Base-by-base conservation (phyloP, 2,113 vertebrate genomes). In the Gnathonemus longibarbis region DNA sequence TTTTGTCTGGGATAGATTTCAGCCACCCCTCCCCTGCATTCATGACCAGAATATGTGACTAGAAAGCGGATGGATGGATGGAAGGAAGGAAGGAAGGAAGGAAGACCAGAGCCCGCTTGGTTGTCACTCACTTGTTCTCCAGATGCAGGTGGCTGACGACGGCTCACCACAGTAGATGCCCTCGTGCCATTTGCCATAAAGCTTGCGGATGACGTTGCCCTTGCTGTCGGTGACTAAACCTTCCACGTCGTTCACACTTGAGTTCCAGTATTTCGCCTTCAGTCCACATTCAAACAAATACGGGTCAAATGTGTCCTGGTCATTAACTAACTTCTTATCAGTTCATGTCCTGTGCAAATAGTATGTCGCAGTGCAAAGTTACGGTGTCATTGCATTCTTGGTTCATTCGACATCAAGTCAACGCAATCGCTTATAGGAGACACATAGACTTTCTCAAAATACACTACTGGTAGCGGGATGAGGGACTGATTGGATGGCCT, bases 181-280 rank as follows among this genome's bases (percentile, higher is more conserved):
- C 58, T 99, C 98, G 0, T 98, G 97, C 98, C 98, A 99, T 91
- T 99, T 99, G 49, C 98, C 98, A 90, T 98, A 99, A 9, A 99
- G 96, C 48, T 95, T 96, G 90, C 97, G 97, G 88, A 98, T 92
- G 2, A 97, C 95, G 85, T 98, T 97, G 6, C 98, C 98, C 15
- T 95, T 95, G 90, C 94, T 95, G 92, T 99, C 97, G 35, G 96
- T 94, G 21, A 99, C 94, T 0, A 95, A 95, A 86, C 98, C 98
- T 95, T 99, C 97, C 85, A 99, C 97, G 91, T 99, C 98, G 8
- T 98, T 97, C 84, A 97, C 96, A 15, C 97, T 97, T 6, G 98
- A 97, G 95, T 96, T 99, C 98, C 98, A 99, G 84, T 98, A 99
- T 89, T 97, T 99, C 7, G 97, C 97, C 98, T 99, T 91, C 74